Conservation (phyloP, 2,888 invertebrate genomes). For the Gerris lacustris region DNA sequence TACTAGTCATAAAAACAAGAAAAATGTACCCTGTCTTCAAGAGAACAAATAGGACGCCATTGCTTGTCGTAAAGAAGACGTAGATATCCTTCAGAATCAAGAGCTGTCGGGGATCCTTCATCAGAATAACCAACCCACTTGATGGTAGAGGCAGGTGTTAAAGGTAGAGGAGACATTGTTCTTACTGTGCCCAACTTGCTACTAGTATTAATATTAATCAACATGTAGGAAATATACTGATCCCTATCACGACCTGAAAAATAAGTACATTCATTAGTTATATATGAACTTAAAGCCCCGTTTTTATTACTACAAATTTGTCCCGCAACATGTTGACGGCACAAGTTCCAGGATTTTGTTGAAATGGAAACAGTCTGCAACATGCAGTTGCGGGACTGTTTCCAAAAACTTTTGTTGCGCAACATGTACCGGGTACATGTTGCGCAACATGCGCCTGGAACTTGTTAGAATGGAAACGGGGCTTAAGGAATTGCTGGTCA, state of each 20-base stretch:
- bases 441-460: no score
- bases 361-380: no score
- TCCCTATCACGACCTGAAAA: conserved; percentile 35
- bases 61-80: conserved; percentile 55
- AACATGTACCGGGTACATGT: no score
- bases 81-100: conserved; percentile 65
- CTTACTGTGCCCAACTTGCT: conserved; percentile 22
- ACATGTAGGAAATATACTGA: conserved; percentile 40
- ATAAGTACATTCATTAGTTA: conserved; percentile 8
- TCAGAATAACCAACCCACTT: conserved; percentile 72
- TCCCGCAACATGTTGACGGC: no score
- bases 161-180: conserved; percentile 41
- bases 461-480: no score
- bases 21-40: conserved; percentile 53
- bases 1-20: no score
- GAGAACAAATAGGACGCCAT: conserved; percentile 74
- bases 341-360: no score
- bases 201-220: conserved; percentile 26
- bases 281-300: no score
- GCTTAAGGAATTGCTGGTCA: no score
- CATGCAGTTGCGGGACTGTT: no score
- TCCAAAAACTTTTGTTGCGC: no score
- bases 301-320: no score
- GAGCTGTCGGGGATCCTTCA: conserved; percentile 61
- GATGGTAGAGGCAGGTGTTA: conserved; percentile 54